Base-by-base conservation (phyloP, 2,888 invertebrate genomes). In the Hecatera dysodea region DNA sequence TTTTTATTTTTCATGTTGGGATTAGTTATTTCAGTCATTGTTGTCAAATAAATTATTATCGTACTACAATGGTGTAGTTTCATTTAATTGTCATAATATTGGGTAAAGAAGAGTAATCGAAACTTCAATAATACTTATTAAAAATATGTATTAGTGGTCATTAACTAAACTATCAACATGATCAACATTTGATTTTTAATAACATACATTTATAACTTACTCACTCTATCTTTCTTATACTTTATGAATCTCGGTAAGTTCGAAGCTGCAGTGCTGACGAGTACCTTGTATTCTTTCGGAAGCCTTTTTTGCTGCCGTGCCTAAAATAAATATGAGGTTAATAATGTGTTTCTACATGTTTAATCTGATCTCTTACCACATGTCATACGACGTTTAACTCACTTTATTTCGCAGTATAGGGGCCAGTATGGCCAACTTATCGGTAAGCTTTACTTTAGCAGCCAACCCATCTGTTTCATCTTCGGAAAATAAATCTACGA, bases 401-500 rank as follows among this genome's bases (percentile, higher is more conserved):
- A 98, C 97, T 96, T 97, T 98, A 72, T 96, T 96, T 88, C 97
- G 97, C 71, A 98, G 96, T 69, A 95, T 90, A 39, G 97, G 97
- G 44, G 96, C 93, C 33, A 98, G 84, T 19, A 92, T 87, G 46
- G 94, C 92, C 22, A 98, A 91, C 86, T 96, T 97, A n/a, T 96
- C 96, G 3, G 97, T 95, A 62, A 98, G 94, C 79, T 96, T 96
- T 22, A 98, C 95, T 87, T 97, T 97, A 73, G 93, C 93, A 1
- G 97, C 97, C 71, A 98, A 91, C 27, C 88, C 87, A 89, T 98
- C 97, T 68, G 97, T 97, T 87, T 97, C 97, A 87, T 98, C 98
- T 87, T 98, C 98, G 0, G 97, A 96, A 91, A 97, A 98, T 81
- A 98, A 96, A 88, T 98, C 98, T 92, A 98, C 97, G 36, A 98